Evolutionary conservation across 2,113 vertebrate species (phyloP).

Genomic region (Hystrix brachyura): DNA sequence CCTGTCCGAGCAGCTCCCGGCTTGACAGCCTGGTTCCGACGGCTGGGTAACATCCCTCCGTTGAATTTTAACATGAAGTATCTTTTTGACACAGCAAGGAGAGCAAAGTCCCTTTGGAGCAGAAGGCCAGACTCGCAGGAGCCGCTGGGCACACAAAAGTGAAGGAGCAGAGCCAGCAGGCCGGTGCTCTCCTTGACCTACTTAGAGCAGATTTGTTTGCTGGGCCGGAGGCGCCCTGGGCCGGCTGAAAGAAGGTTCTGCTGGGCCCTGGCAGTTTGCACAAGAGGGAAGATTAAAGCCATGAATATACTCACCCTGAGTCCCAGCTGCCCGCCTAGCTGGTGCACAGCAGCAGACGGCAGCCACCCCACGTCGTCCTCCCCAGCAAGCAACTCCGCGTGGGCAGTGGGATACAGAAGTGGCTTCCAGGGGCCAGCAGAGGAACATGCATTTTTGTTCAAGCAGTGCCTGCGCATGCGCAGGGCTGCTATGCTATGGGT

Average conservation of each 20-base stretch:
- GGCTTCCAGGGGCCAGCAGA: not conserved
- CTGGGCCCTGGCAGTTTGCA: not conserved
- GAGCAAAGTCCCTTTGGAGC: constrained; percentile 75
- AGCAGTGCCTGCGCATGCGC: not conserved
- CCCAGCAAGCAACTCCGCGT: rapidly evolving
- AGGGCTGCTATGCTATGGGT: not conserved
- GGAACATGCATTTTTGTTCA: not conserved
- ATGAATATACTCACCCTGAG: rapidly evolving
- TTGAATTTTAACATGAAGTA: constrained; percentile 81
- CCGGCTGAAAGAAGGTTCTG: not conserved
- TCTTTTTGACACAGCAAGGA: constrained; percentile 65
- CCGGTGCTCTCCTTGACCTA: constrained; percentile 49
- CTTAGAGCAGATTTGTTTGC: constrained; percentile 34
- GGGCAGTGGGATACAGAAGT: not conserved
- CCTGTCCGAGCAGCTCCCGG: not conserved
- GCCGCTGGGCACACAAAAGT: constrained; percentile 46
- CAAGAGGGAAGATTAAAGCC: not conserved
- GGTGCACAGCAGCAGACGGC: rapidly evolving
- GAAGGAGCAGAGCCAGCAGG: not conserved
- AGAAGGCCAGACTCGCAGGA: not conserved
- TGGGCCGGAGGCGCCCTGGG: not conserved
- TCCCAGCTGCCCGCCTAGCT: not conserved
- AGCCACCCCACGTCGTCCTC: rapidly evolving
- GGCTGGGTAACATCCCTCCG: constrained; percentile 57
- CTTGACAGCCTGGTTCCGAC: not conserved